phyloP scores from a whole-genome alignment of 2,113 vertebrate genomes.

The Pogonocichla stellata region DNA sequence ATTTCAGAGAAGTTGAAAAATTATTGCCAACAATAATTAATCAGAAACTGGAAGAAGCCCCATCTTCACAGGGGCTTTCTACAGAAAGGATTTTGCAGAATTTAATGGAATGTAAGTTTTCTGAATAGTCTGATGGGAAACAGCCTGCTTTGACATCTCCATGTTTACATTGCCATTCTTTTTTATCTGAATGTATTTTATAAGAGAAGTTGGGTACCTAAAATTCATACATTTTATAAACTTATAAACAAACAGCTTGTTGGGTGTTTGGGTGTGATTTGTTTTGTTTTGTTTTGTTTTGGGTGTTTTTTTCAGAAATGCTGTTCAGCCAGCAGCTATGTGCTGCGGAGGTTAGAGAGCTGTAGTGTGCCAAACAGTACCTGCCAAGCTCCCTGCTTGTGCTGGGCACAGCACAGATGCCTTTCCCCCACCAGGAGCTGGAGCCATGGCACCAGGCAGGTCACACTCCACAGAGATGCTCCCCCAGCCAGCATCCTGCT shows the following conservation, averaged over 20 bases:
- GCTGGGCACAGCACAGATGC: neutral
- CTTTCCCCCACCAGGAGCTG: no score
- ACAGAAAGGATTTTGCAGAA: neutral
- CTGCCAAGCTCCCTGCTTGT: fast-evolving
- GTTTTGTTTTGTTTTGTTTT: neutral
- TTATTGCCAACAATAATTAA: neutral
- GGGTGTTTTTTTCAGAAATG: neutral
- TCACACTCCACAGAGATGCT: neutral
- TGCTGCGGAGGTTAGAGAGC: neutral
- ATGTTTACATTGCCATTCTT: neutral
- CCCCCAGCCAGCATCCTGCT: neutral
- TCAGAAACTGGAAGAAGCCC: neutral
- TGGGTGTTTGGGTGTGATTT: neutral
- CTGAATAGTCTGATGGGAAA: neutral
- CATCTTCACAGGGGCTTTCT: neutral
- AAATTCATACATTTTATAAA: neutral
- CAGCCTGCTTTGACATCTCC: neutral
- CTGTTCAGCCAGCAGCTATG: neutral
- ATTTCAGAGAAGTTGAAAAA: neutral
- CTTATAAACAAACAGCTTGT: neutral
- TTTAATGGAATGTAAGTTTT: neutral
- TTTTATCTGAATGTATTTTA: neutral
- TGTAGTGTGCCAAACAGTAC: neutral
- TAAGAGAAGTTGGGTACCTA: neutral
- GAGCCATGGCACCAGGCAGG: neutral